These are phyloP conservation scores for Dione vanillae DNA, from an alignment of 2,888 invertebrate species.

Conservation along the genomic window DNA sequence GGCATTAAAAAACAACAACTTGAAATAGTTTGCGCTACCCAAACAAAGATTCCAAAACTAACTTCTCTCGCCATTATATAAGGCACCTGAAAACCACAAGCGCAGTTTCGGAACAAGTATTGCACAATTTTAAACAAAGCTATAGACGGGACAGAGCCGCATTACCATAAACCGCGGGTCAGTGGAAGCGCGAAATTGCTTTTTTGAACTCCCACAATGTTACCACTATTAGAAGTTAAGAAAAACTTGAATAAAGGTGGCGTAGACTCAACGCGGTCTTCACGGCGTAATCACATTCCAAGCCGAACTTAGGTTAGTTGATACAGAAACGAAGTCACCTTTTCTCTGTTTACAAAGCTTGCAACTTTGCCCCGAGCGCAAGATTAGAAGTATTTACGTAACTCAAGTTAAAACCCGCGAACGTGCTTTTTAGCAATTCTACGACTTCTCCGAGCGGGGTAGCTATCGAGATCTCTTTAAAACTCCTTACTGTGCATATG, in stretches of 20 bases:
- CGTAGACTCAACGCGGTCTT: conserved; percentile 56
- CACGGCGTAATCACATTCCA: conserved; percentile 67
- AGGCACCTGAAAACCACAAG: conserved; percentile 72
- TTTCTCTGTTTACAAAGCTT: conserved; percentile 62
- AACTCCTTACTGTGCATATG: conserved; percentile 46
- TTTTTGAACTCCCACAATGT: conserved; percentile 80
- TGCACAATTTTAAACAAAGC: conserved; percentile 79
- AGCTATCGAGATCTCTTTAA: conserved; percentile 56
- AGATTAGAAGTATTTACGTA: conserved; percentile 77
- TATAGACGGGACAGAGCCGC: conserved; percentile 66
- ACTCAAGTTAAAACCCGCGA: conserved; percentile 60
- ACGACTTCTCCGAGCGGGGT: conserved; percentile 57
- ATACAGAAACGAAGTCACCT: conserved; percentile 58
- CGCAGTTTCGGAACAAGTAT: conserved; percentile 74
- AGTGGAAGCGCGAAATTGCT: conserved; percentile 73
- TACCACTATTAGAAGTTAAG: conserved; percentile 71
- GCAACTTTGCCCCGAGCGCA: conserved; percentile 60
- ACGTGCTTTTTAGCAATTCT: conserved; percentile 78
- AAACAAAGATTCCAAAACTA: conserved; percentile 75
- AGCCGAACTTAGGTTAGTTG: conserved; percentile 58
- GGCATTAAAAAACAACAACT: conserved; percentile 51
- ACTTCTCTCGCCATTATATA: conserved; percentile 65
- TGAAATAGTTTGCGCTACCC: conserved; percentile 58
- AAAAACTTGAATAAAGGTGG: conserved; percentile 75
- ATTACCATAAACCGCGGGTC: conserved; percentile 79